These are phyloP conservation scores for Philypnodon macrostomus DNA, from an alignment of 2,797 vertebrate species.

Conservation along the genomic window DNA sequence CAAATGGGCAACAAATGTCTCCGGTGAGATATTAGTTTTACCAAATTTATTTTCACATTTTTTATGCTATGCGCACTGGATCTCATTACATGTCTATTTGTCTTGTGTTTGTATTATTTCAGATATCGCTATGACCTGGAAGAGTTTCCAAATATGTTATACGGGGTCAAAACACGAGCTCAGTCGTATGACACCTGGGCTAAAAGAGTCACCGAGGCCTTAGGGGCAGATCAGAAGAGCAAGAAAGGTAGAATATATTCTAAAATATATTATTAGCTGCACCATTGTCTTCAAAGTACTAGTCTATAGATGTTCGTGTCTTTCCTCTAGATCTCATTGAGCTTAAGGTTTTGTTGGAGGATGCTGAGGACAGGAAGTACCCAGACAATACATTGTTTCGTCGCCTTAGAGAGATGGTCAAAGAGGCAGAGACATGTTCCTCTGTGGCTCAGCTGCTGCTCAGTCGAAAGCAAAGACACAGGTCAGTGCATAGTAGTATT, in stretches of 20 bases:
- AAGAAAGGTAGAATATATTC: conserved; percentile 86
- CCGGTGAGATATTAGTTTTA: conserved; percentile 71
- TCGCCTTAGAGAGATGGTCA: conserved; percentile 90
- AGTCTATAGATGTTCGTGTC: background rate
- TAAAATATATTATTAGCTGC: background rate
- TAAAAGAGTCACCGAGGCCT: conserved; percentile 89
- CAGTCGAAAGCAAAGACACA: conserved; percentile 94
- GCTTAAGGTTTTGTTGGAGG: conserved; percentile 92
- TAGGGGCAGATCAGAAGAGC: conserved; percentile 90
- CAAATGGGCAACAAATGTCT: conserved; percentile 90
- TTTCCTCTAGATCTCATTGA: conserved; percentile 87
- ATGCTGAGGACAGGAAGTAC: conserved; percentile 96
- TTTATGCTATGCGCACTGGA: too few relatives aligned
- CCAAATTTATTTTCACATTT: background rate
- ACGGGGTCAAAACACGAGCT: conserved; percentile 92
- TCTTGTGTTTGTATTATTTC: conserved; percentile 19
- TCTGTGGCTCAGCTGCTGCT: conserved; percentile 95
- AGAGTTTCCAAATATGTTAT: conserved; percentile 91
- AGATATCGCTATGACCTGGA: conserved; percentile 94
- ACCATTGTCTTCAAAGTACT: background rate
- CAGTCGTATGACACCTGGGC: conserved; percentile 98
- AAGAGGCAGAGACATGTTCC: conserved; percentile 96
- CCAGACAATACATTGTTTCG: conserved; percentile 92
- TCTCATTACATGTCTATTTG: background rate
- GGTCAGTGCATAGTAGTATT: conserved; percentile 68